Percentiles rank a stretch among this genome's conserved stretches.
Conservation (phyloP, 2,888 invertebrate genomes). For the Caenorhabditis wallacei region DNA sequence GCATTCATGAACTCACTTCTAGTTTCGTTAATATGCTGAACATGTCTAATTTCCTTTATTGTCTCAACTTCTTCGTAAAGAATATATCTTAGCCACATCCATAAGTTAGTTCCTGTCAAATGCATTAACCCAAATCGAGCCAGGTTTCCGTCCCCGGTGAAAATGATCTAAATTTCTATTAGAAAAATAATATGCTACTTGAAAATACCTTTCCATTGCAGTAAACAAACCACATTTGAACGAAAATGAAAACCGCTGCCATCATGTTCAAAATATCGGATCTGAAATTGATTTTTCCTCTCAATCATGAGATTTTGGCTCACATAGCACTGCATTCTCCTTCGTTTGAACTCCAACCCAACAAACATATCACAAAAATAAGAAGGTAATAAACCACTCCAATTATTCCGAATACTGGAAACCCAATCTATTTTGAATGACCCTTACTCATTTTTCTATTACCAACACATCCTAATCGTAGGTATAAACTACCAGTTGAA, state of each 20-base stretch:
- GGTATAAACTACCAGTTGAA: conserved; percentile 76
- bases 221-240: conserved; percentile 78
- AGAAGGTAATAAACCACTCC: conserved; percentile 73
- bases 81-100: conserved; percentile 77
- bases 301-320: neutral
- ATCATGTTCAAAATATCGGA: conserved; percentile 65
- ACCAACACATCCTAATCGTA: conserved; percentile 76
- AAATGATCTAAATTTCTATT: conserved; percentile 64
- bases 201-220: conserved; percentile 79
- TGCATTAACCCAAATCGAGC: conserved; percentile 76
- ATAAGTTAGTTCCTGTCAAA: conserved; percentile 73
- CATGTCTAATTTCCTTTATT: conserved; percentile 70
- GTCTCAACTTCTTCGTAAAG: conserved; percentile 76
- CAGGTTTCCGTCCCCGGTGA: conserved; percentile 72
- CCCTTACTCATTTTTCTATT: too few relatives aligned
- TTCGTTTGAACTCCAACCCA: conserved; percentile 68
- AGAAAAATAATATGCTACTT: neutral
- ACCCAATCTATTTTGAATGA: neutral
- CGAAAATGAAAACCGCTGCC: conserved; percentile 71
- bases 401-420: conserved; percentile 74
- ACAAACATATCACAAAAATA: conserved; percentile 67
- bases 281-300: conserved; percentile 40
- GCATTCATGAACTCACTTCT: neutral
- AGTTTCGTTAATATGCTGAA: conserved; percentile 34
- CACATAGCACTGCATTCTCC: conserved; percentile 70